Conservation (phyloP, 35 echinoderm and acorn worm species). For the Hemicentrotus pulcherrimus region DNA sequence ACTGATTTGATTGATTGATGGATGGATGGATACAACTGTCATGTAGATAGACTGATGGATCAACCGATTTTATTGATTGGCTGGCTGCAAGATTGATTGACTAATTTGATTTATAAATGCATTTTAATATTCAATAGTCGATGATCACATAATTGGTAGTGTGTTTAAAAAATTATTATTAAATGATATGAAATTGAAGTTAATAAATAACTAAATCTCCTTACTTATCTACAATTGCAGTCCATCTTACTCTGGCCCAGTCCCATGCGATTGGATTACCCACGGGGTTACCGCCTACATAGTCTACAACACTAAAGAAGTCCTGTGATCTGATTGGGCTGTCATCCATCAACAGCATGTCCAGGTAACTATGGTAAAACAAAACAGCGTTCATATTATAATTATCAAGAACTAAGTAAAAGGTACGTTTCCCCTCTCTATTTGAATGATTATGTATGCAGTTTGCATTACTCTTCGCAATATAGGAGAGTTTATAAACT, state of each 20-base stretch:
- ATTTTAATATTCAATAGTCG: too few relatives aligned
- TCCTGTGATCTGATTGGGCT: constrained; percentile 67
- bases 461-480: too few relatives aligned
- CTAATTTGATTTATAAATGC: neutral
- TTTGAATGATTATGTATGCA: too few relatives aligned
- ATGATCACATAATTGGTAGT: too few relatives aligned
- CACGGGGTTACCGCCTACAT: constrained; percentile 85
- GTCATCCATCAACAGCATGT: constrained; percentile 62
- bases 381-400: neutral
- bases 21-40: neutral
- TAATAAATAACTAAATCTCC: neutral
- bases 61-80: neutral
- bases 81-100: neutral
- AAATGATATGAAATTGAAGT: too few relatives aligned
- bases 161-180: too few relatives aligned
- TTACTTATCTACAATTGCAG: constrained; percentile 72
- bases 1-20: neutral
- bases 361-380: constrained; percentile 62
- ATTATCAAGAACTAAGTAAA: too few relatives aligned
- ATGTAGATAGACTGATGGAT: neutral
- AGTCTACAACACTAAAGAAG: constrained; percentile 75
- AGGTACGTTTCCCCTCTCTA: too few relatives aligned
- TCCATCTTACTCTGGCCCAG: constrained; percentile 76
- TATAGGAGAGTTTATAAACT: too few relatives aligned
- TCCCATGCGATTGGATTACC: constrained; percentile 92